phyloP scores from a whole-genome alignment of 2,797 vertebrate genomes.

The Enteromius unitaeniatus region DNA sequence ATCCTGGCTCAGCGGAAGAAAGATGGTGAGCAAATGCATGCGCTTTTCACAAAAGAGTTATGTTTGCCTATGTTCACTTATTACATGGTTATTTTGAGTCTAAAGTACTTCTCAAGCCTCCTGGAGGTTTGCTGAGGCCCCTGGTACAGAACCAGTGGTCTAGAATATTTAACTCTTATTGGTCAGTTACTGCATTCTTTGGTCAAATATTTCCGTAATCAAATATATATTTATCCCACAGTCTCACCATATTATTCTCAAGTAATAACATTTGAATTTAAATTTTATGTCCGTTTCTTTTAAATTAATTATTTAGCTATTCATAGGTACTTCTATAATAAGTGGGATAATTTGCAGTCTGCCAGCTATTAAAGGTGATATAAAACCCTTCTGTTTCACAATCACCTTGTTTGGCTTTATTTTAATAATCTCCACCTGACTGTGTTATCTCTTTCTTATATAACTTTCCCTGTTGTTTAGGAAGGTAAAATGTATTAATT shows the following conservation, averaged over 20 bases:
- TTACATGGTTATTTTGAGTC: neutral
- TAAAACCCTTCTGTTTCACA: neutral
- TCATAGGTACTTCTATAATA: neutral
- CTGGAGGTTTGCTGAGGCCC: neutral
- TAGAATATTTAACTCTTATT: slow-evolving; percentile 3
- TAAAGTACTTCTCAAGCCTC: neutral
- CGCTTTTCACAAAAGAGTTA: neutral
- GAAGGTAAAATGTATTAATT: neutral
- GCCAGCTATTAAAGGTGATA: neutral
- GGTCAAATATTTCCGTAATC: neutral
- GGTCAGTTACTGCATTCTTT: neutral
- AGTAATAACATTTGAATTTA: neutral
- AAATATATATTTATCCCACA: neutral
- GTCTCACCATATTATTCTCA: neutral
- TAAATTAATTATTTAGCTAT: too few relatives aligned
- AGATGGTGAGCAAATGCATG: slow-evolving; percentile 77
- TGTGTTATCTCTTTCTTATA: neutral
- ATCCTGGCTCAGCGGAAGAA: slow-evolving; percentile 89
- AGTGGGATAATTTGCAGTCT: neutral
- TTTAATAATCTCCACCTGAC: neutral
- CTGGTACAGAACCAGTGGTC: neutral
- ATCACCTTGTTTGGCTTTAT: neutral
- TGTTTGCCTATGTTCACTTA: neutral
- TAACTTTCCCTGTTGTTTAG: neutral
- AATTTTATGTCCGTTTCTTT: neutral